Base-by-base conservation (phyloP, 2,888 invertebrate species). In the Onthophagus sagittarius region DNA sequence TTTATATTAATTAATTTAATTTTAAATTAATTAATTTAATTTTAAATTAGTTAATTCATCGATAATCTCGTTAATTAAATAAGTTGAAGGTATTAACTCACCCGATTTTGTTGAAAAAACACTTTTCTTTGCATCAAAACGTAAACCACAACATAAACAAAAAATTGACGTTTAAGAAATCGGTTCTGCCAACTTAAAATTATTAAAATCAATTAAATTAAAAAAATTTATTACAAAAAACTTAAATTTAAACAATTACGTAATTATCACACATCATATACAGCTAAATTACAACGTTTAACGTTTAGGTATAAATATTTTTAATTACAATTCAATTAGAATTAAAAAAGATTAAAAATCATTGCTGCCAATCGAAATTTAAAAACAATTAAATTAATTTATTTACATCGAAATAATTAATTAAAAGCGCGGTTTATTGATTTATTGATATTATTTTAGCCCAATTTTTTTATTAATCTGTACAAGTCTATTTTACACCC, bases 401-500 rank as follows among this genome's bases (percentile, higher is more conserved):
- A 70, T 15, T 5, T 39, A 23, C 23, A 15, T 33, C 13, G 3
- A 23, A 23, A 23, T 23, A 23, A 23, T 23, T 23, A 23, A 23
- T 23, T 11, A 53, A 53, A 53, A 53, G n/a, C 39, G 39, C 39
- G 39, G 39, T 53, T 53, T 11, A 9, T 53, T 53, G 39, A 53
- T n/a, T n/a, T n/a, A n/a, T n/a, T 53, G 39, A 1, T 53, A 3
- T 64, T 15, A 11, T 64, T 63, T 64, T 64, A n/a, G n/a, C n/a
- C n/a, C n/a, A n/a, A n/a, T 64, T 64, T 23, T 15, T 64, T 15
- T 64, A 64, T n/a, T 73, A 65, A 64, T 63, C 70, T 65, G 71
- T 71, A 71, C 62, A 75, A 77, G 78, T 78, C 78, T 78, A 76
- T 78, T 73, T 75, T 72, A 74, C 73, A 76, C 78, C 77, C 78